phyloP scores from a whole-genome alignment of 2,797 vertebrate species.

The Lateolabrax maculatus region DNA sequence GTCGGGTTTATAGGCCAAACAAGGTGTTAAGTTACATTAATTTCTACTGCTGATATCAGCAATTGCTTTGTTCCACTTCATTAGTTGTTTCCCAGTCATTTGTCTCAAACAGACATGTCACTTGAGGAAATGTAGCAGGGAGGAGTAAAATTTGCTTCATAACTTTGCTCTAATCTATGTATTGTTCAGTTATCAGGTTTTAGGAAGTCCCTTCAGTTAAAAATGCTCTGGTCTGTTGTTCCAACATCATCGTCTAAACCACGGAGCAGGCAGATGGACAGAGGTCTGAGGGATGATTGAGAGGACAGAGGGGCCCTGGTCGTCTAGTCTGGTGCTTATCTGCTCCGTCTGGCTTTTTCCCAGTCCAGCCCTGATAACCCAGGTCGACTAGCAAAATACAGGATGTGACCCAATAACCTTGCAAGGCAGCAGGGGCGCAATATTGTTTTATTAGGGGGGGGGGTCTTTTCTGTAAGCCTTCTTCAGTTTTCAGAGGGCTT shows the following conservation, averaged over 20 bases:
- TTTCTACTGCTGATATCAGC: slow-evolving; percentile 51
- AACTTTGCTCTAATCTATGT: slow-evolving; percentile 81
- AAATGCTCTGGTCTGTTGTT: slow-evolving; percentile 61
- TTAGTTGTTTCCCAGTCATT: slow-evolving; percentile 56
- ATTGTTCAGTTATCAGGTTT: slow-evolving; percentile 87
- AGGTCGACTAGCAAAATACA: slow-evolving; percentile 78
- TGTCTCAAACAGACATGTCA: slow-evolving; percentile 54
- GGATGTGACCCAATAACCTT: slow-evolving; percentile 82
- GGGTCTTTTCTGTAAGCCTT: slow-evolving; percentile 66
- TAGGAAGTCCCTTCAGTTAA: slow-evolving; percentile 78
- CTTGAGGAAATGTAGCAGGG: slow-evolving; percentile 86
- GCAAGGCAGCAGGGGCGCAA: slow-evolving; percentile 64
- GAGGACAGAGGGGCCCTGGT: slow-evolving; percentile 59
- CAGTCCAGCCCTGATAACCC: slow-evolving; percentile 83
- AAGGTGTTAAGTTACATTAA: slow-evolving; percentile 6
- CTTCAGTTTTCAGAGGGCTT: slow-evolving; percentile 46
- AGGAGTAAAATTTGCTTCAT: slow-evolving; percentile 87
- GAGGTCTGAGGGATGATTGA: slow-evolving; percentile 67
- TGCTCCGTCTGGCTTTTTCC: slow-evolving; percentile 64
- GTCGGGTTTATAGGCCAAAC: slow-evolving; percentile 28
- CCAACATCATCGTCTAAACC: slow-evolving; percentile 47
- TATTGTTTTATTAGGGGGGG: slow-evolving; percentile 76
- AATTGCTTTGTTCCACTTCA: slow-evolving; percentile 46
- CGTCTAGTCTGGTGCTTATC: slow-evolving; percentile 82
- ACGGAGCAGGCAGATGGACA: slow-evolving; percentile 51